Evolutionary conservation across 2,888 invertebrate genomes (phyloP), one percentile per base, ranked within the genome.

Genomic region (Mimachlamys varia): DNA sequence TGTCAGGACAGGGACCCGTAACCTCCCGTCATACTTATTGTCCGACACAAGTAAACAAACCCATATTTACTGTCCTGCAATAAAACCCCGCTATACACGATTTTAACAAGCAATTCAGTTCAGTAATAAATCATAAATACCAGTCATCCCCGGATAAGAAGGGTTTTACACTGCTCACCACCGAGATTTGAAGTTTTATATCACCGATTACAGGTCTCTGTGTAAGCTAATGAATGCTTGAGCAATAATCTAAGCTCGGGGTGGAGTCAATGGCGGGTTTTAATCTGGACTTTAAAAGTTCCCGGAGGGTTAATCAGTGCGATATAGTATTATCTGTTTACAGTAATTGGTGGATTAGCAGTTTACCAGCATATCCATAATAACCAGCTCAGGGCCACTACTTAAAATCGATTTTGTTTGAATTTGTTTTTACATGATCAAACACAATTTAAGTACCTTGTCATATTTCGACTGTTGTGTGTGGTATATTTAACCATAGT

Each of bases 321-420:
- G 33, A 19, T 33, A 22, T 76, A 76, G 76, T 76, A 76, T 76
- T 12, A 76, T 62, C 22, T 62, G 62, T 22, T 5, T 27, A 58
- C 58, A 33, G 76, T 76, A 76, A 76, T 76, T 76, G 33, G 76
- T 0, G 76, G 76, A 76, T 76, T 76, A 76, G 27, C 76, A 76
- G 76, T 76, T 62, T 62, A 62, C 62, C 19, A 76, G 76, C 76
- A 76, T 76, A 76, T 76, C 76, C 76, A 76, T 33, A 76, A 76
- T 76, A 33, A 3, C 2, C 33, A 7, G 76, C 76, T 33, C 33
- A 27, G 33, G 76, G 76, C 76, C 33, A 76, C 76, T 33, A 33
- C 22, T 33, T 76, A 27, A 27, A 33, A 33, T 76, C 76, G 76
- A 76, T 76, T 33, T 27, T 19, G 76, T 76, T 33, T 76, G 19